These are phyloP conservation scores for Brachypteracias leptosomus DNA, from an alignment of 2,113 vertebrate genomes.

Conservation along the genomic window DNA sequence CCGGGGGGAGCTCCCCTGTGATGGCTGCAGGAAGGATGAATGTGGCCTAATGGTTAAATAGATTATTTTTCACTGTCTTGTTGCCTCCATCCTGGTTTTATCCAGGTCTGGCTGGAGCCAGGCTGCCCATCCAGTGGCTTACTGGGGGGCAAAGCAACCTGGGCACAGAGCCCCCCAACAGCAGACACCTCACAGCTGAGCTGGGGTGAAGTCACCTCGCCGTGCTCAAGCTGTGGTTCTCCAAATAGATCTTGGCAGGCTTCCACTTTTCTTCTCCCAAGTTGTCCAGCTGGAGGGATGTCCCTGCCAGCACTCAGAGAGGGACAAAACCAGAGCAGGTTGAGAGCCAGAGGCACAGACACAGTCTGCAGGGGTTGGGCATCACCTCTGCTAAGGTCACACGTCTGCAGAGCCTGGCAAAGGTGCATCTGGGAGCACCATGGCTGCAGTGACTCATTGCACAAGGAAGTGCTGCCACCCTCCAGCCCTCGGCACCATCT, in stretches of 20 bases:
- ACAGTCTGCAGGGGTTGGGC: neutral
- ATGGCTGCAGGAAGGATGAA: neutral
- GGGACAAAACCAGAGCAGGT: neutral
- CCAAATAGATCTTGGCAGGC: neutral
- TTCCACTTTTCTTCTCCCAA: neutral
- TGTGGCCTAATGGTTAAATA: neutral
- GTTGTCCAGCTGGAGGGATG: neutral
- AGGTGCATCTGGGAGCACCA: neutral
- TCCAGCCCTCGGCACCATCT: neutral
- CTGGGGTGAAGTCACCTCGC: neutral
- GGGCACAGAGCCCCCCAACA: neutral
- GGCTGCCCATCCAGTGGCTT: neutral
- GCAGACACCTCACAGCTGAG: neutral
- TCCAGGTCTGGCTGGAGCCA: neutral
- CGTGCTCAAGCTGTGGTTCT: neutral
- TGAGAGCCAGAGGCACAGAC: neutral
- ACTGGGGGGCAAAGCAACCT: neutral
- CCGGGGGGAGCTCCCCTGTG: neutral
- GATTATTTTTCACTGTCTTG: neutral
- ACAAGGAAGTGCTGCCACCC: slow-evolving; percentile 4
- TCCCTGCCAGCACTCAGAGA: neutral
- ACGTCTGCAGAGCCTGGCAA: neutral
- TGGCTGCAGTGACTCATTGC: neutral
- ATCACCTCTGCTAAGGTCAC: neutral
- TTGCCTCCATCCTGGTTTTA: neutral